Evolutionary conservation across 2,888 invertebrate species (phyloP), one percentile per base, ranked within the genome.

Genomic region (Drosophila borealis): DNA sequence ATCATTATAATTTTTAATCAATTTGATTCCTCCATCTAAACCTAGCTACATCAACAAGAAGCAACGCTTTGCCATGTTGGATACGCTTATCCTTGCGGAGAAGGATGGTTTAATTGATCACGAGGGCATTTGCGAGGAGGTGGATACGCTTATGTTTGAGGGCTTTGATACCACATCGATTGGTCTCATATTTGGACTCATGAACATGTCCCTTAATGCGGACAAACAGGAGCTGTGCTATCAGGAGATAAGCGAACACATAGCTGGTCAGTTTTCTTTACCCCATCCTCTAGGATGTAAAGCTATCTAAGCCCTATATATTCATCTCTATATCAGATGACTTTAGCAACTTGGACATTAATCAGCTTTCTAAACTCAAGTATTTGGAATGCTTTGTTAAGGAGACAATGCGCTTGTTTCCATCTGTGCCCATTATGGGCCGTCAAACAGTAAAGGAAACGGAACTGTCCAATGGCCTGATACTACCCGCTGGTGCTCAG

Each of bases 121-220:
- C 62, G 59, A 93, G 10, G 94, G 94, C 50, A 93, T 96, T 11
- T 93, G 94, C 64, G 95, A 95, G 88, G 95, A 96, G 92, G 95
- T 95, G 0, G 94, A 95, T 70, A 96, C 96, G 0, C 95, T 96
- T 67, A 94, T 95, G 94, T 79, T 81, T 19, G 84, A 61, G 37
- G 84, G 89, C 0, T 89, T 72, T 19, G 89, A 89, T 36, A 90
- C 90, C 4, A 90, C 90, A 11, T 91, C 91, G 0, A 89, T 89
- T 53, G 81, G 82, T 4, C 70, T 90, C 0, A 90, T 80, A 39
- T 91, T 90, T 60, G 77, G 70, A 0, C 67, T 91, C 0, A 88
- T 91, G 90, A 90, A 89, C 49, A 69, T 90, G 56, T 72, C 85
- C 0, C 34, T 89, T 0, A 74, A 85, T 54, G 72, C 81, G 3